Evolutionary conservation across 2,888 invertebrate species (phyloP).

Genomic region (Ectobius pallidus): DNA sequence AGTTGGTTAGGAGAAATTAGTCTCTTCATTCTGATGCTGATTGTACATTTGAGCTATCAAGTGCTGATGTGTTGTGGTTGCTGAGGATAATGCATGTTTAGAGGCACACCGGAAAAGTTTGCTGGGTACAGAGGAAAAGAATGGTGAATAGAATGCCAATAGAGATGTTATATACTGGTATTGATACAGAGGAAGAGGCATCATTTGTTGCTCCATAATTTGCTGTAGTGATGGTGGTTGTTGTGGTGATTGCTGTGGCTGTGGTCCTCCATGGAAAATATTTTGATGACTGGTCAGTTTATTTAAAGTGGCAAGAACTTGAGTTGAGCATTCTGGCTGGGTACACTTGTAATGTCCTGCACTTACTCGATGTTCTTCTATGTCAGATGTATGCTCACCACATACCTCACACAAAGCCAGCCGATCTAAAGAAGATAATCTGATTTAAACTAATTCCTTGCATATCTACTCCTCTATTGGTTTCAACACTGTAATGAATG

Average conservation of each 20-base stretch:
- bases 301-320: constrained; percentile 48
- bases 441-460: constrained; percentile 45
- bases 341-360: constrained; percentile 63
- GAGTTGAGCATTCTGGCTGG: constrained; percentile 52
- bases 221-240: background rate
- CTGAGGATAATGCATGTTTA: constrained; percentile 10
- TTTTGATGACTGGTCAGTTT: constrained; percentile 45
- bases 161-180: constrained; percentile 50
- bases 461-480: background rate
- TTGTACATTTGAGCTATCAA: constrained; percentile 13
- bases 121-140: constrained; percentile 53
- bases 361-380: constrained; percentile 49
- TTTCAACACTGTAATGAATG: background rate
- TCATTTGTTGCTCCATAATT: constrained; percentile 51
- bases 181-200: constrained; percentile 53
- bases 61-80: constrained; percentile 25
- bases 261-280: constrained; percentile 41
- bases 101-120: constrained; percentile 54
- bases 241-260: background rate
- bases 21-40: constrained; percentile 22
- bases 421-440: constrained; percentile 69
- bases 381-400: constrained; percentile 54
- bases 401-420: constrained; percentile 66
- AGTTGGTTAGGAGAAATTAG: background rate
- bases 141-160: constrained; percentile 51